Conservation (phyloP, 2,113 vertebrate species). For the Bubalus kerabau region DNA sequence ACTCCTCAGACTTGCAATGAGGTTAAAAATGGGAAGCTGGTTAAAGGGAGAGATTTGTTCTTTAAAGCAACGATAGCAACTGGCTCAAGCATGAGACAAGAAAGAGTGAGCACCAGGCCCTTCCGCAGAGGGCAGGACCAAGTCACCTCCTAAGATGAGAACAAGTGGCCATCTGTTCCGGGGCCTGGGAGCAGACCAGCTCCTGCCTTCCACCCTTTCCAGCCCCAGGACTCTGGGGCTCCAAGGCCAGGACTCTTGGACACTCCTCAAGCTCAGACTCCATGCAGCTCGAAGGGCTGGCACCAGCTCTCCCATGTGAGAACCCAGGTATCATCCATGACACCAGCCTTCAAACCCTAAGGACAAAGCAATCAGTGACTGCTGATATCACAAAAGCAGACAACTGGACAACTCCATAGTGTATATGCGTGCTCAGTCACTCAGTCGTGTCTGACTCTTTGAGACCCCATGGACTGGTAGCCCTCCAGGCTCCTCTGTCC, state of each 20-base stretch:
- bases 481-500: background rate
- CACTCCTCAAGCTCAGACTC: background rate
- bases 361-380: background rate
- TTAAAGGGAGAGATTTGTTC: background rate
- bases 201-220: background rate
- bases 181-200: background rate
- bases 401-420: background rate
- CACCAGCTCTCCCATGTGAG: background rate
- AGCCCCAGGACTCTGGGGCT: background rate
- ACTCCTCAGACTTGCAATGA: background rate
- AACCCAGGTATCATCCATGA: background rate
- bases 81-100: background rate
- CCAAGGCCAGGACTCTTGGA: background rate
- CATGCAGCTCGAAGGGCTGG: background rate
- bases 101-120: background rate
- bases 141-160: background rate
- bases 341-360: background rate
- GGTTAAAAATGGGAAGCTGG: background rate
- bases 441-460: background rate
- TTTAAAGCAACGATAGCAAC: conserved; percentile 1
- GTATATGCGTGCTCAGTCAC: fast-evolving
- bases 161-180: conserved; percentile 34
- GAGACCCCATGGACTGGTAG: background rate
- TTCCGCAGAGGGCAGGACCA: conserved; percentile 13
- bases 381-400: background rate